Evolutionary conservation across 1,140 invertebrate species (phyloP).

Genomic region (Tetramorium parvispinum): DNA sequence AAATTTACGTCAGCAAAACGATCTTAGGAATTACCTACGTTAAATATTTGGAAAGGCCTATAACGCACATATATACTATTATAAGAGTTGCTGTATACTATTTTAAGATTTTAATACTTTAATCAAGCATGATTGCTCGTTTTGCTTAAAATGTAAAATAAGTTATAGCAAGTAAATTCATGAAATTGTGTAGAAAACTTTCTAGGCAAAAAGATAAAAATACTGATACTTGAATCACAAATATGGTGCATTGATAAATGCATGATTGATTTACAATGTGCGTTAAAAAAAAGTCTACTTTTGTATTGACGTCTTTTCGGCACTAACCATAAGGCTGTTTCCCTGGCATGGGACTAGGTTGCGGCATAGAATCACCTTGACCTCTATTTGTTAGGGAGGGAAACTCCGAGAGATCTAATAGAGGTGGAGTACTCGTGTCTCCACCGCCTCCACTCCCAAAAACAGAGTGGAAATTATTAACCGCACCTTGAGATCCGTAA

Average conservation of each 20-base stretch:
- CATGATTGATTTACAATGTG: neutral
- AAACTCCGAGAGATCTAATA: constrained; percentile 95
- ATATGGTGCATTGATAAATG: neutral
- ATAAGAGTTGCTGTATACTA: neutral
- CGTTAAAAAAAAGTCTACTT: neutral
- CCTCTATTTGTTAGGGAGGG: constrained; percentile 94
- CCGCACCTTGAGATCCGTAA: constrained; percentile 89
- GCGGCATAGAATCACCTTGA: constrained; percentile 92
- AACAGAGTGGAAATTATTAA: constrained; percentile 91
- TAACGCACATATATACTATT: too few species aligned
- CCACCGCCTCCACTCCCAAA: constrained; percentile 88
- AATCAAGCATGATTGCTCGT: neutral
- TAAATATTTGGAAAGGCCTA: neutral
- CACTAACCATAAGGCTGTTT: constrained; percentile 93
- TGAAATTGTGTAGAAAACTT: neutral
- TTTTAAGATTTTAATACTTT: neutral
- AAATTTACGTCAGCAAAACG: constrained; percentile 15
- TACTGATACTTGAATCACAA: neutral
- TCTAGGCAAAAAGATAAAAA: neutral
- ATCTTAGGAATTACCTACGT: neutral
- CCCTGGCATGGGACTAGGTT: constrained; percentile 92
- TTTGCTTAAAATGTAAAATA: neutral
- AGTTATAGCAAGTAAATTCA: neutral
- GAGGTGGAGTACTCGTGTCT: constrained; percentile 92
- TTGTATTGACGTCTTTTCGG: neutral